Evolutionary conservation across 1,140 invertebrate species (phyloP).

Genomic region (Watersipora subatra): DNA sequence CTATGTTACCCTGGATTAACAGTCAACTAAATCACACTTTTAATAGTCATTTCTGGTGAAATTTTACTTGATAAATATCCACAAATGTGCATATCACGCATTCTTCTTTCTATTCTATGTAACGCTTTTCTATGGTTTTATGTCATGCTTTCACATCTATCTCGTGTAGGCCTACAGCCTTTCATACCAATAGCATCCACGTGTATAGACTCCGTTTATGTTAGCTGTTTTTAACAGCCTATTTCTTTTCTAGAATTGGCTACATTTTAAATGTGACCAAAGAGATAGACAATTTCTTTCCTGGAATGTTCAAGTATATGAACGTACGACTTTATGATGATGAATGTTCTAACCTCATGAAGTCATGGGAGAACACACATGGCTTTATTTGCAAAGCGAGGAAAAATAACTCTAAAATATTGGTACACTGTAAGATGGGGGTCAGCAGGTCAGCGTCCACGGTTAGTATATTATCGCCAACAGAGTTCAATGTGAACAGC

Average conservation of each 20-base stretch:
- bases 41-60: no score
- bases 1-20: no score
- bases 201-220: background rate
- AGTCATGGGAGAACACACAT: slow-evolving; percentile 92
- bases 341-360: slow-evolving; percentile 84
- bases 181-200: no score
- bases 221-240: no score
- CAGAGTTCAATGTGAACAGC: no score
- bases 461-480: slow-evolving; percentile 46
- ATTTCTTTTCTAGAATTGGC: slow-evolving; percentile 57
- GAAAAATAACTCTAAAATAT: slow-evolving; percentile 72
- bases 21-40: no score
- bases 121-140: no score
- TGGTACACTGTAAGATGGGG: slow-evolving; percentile 98
- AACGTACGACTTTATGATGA: slow-evolving; percentile 94
- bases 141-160: no score
- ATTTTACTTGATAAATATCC: no score
- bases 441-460: slow-evolving; percentile 94
- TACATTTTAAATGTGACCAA: slow-evolving; percentile 93
- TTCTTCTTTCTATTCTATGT: no score
- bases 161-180: no score
- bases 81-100: no score
- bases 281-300: slow-evolving; percentile 98
- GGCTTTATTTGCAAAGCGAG: slow-evolving; percentile 85
- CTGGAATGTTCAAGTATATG: slow-evolving; percentile 84